These are phyloP conservation scores for Larimichthys crocea DNA, from an alignment of 2,113 vertebrate species.

Conservation along the genomic window DNA sequence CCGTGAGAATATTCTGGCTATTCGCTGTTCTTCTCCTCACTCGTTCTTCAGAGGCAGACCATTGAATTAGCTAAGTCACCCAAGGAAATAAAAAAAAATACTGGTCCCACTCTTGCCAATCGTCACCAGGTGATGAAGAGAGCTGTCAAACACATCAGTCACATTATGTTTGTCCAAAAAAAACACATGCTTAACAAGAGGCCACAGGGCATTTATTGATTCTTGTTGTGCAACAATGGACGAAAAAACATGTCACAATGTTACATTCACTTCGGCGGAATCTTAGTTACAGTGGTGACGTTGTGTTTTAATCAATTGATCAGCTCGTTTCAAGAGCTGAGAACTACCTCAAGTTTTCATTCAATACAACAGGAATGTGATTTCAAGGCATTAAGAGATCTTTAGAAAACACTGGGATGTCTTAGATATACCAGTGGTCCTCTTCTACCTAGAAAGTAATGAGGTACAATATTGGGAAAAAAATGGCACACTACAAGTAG, in stretches of 20 bases:
- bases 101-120: too few species aligned
- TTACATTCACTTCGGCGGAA: slow-evolving; percentile 71
- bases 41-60: too few species aligned
- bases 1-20: too few species aligned
- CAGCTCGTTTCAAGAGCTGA: slow-evolving; percentile 32
- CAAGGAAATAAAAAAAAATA: too few species aligned
- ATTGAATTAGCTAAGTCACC: too few species aligned
- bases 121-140: too few species aligned
- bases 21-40: too few species aligned
- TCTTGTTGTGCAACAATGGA: slow-evolving; percentile 76
- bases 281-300: slow-evolving; percentile 65
- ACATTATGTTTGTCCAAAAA: neutral
- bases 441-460: slow-evolving; percentile 70
- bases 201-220: slow-evolving; percentile 80
- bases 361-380: slow-evolving; percentile 69
- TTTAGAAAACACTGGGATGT: slow-evolving; percentile 59
- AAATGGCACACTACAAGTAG: slow-evolving; percentile 75
- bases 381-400: slow-evolving; percentile 74
- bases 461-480: slow-evolving; percentile 62
- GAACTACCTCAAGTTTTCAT: slow-evolving; percentile 48
- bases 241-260: slow-evolving; percentile 68
- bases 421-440: slow-evolving; percentile 54
- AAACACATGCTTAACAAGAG: slow-evolving; percentile 60
- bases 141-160: too few species aligned
- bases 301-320: slow-evolving; percentile 44